Percentiles rank a stretch among this genome's conserved stretches.
phyloP scores from a whole-genome alignment of 2,113 vertebrate species.

The Cyphomyrus plagiostoma region DNA sequence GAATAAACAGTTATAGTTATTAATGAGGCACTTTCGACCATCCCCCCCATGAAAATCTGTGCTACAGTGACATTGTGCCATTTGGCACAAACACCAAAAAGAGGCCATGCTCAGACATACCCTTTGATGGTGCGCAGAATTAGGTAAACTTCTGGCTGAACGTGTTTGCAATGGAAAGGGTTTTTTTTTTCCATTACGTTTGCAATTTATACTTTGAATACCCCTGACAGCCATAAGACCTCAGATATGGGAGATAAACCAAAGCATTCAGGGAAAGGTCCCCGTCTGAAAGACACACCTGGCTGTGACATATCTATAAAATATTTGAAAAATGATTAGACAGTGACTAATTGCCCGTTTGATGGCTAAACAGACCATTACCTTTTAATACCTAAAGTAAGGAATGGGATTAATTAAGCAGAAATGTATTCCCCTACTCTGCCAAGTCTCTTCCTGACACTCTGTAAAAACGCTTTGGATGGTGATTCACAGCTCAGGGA shows the following conservation, averaged over 20 bases:
- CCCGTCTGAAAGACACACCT: conserved; percentile 40
- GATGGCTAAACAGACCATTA: conserved; percentile 70
- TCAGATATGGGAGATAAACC: conserved; percentile 29
- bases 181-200: background rate
- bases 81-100: background rate
- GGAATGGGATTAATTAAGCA: conserved; percentile 69
- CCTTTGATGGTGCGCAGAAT: background rate
- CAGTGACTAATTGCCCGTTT: conserved; percentile 69
- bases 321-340: conserved; percentile 65
- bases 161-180: background rate
- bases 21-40: background rate
- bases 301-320: conserved; percentile 58
- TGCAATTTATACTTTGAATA: background rate
- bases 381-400: conserved; percentile 69
- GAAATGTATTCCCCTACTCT: conserved; percentile 63
- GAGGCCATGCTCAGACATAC: background rate
- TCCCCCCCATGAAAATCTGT: background rate
- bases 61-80: background rate
- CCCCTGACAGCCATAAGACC: background rate
- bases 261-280: conserved; percentile 35
- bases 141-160: background rate
- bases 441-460: conserved; percentile 54
- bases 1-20: background rate
- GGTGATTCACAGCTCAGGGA: conserved; percentile 49
- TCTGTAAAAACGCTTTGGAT: conserved; percentile 53